Conservation (phyloP, 1,140 invertebrate species). For the Lamellibrachia luymesi region DNA sequence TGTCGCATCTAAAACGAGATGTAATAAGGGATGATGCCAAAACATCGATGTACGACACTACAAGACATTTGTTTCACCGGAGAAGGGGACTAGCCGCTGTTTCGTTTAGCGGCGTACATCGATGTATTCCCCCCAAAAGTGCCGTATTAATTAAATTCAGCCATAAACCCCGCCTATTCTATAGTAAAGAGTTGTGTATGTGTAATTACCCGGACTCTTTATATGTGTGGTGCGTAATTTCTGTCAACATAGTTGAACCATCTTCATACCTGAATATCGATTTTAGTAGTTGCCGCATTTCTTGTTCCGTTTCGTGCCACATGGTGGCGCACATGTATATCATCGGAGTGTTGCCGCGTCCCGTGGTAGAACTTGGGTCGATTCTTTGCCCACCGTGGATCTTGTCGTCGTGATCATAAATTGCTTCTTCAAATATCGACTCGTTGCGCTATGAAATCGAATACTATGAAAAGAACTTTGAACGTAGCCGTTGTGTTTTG, state of each 20-base stretch:
- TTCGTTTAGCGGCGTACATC: too few relatives aligned
- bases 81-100: too few relatives aligned
- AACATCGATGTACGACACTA: too few relatives aligned
- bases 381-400: constrained; percentile 28
- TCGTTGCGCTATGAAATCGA: not conserved
- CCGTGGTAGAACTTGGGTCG: constrained; percentile 14
- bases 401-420: not conserved
- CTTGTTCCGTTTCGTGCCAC: constrained; percentile 96
- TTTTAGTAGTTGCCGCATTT: constrained; percentile 74
- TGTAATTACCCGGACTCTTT: too few relatives aligned
- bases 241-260: not conserved
- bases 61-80: too few relatives aligned
- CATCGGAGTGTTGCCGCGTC: constrained; percentile 64
- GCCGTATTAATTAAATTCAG: too few relatives aligned
- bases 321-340: constrained; percentile 97
- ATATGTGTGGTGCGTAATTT: not conserved
- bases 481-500: not conserved
- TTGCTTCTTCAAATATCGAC: not conserved
- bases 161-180: too few relatives aligned
- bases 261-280: constrained; percentile 12
- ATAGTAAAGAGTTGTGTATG: too few relatives aligned
- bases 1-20: constrained; percentile 8
- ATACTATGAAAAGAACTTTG: not conserved
- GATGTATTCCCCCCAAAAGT: too few relatives aligned
- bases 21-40: not conserved